Conservation (phyloP, 2,797 vertebrate species). For the Arrhamphus sclerolepis region DNA sequence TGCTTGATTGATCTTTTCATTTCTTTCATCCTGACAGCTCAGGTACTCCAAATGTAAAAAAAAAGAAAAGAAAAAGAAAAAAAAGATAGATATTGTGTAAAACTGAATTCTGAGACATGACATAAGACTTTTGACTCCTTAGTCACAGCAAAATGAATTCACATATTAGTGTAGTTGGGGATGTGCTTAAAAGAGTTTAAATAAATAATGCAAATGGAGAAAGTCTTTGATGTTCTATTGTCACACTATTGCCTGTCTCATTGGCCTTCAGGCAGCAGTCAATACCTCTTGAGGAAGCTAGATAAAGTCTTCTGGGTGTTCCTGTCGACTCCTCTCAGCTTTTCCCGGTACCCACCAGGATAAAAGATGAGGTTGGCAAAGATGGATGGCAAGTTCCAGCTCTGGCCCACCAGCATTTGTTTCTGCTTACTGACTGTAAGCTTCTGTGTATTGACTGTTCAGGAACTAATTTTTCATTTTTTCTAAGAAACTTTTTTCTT, state of each 20-base stretch:
- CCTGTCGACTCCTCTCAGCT: conserved; percentile 29
- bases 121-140: no score
- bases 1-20: no score
- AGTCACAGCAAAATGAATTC: no score
- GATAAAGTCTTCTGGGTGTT: conserved; percentile 24
- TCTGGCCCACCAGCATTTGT: conserved; percentile 36
- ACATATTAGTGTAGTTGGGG: no score
- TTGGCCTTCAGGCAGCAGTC: conserved; percentile 9
- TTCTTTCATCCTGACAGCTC: no score
- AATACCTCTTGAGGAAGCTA: conserved; percentile 8
- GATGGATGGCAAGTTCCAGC: conserved; percentile 54
- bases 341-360: conserved; percentile 26
- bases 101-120: no score
- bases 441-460: neutral
- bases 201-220: neutral
- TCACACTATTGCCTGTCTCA: neutral
- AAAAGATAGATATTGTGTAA: no score
- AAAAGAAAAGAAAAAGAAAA: no score
- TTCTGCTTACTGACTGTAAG: conserved; percentile 10
- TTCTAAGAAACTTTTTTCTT: no score
- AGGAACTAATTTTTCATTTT: no score
- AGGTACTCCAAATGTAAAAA: no score
- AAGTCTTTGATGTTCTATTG: neutral
- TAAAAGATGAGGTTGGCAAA: conserved; percentile 39
- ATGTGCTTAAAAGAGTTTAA: no score